These are phyloP conservation scores for Eudemis profundana DNA, from an alignment of 2,888 invertebrate species.

Conservation along the genomic window DNA sequence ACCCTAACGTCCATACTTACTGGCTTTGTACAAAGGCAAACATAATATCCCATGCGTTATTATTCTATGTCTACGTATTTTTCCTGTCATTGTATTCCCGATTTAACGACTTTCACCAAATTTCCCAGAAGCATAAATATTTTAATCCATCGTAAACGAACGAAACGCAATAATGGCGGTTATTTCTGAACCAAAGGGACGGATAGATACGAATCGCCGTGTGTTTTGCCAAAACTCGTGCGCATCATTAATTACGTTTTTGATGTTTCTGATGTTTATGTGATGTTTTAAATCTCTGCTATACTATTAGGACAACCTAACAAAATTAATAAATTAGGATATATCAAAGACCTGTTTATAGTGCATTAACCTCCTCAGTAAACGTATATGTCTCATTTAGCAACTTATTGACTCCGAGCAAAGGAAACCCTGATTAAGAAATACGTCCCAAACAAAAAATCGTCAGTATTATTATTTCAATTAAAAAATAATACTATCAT, in stretches of 20 bases:
- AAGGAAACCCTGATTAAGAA: too few species aligned
- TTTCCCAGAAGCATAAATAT: constrained; percentile 16
- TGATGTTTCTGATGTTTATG: constrained; percentile 27
- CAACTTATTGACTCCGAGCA: too few species aligned
- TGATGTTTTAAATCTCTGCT: constrained; percentile 26
- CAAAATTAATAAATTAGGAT: constrained; percentile 11
- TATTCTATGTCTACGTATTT: not conserved
- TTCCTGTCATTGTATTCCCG: constrained; percentile 1
- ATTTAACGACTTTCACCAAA: constrained; percentile 1
- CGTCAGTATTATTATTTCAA: too few species aligned
- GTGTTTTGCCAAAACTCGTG: constrained; percentile 47
- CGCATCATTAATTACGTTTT: constrained; percentile 27
- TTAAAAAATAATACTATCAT: too few species aligned
- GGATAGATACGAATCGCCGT: constrained; percentile 37
- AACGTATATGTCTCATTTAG: too few species aligned
- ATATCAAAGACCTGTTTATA: not conserved
- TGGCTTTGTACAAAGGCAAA: too few species aligned
- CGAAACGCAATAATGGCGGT: constrained; percentile 32
- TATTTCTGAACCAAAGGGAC: constrained; percentile 35
- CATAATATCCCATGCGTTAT: too few species aligned
- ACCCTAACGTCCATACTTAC: too few species aligned
- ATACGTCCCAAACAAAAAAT: too few species aligned
- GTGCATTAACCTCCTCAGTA: not conserved
- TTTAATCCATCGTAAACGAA: constrained; percentile 16
- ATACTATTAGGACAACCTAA: constrained; percentile 23